These are phyloP conservation scores for Amphipyra berbera DNA, from an alignment of 2,888 invertebrate genomes.

Conservation along the genomic window DNA sequence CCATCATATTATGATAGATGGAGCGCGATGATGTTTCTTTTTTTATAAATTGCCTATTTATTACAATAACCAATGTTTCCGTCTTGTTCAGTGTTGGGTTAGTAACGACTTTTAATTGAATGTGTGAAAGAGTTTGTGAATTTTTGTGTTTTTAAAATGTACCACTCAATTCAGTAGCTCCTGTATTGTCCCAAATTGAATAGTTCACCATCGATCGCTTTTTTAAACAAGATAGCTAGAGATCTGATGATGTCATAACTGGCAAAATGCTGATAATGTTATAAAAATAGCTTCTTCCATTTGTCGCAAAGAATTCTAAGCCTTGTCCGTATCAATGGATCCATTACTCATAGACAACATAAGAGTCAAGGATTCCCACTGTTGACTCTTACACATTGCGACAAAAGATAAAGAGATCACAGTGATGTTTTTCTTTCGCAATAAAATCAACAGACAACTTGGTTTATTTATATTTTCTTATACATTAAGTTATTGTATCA, in stretches of 20 bases:
- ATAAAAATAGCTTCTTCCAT: background rate
- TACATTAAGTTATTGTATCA: conserved; percentile 41
- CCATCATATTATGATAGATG: conserved; percentile 49
- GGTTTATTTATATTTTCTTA: conserved; percentile 25
- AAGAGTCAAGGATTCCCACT: conserved; percentile 32
- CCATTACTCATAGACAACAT: conserved; percentile 38
- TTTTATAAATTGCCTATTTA: conserved; percentile 57
- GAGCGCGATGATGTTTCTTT: conserved; percentile 50
- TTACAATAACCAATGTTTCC: conserved; percentile 41
- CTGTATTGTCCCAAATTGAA: no score
- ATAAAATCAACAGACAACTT: conserved; percentile 40
- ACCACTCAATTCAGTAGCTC: no score
- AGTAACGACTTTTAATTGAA: conserved; percentile 3
- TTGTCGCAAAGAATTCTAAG: conserved; percentile 7
- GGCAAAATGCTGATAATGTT: background rate
- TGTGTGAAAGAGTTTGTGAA: background rate
- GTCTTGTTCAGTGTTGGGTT: conserved; percentile 4
- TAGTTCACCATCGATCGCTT: no score
- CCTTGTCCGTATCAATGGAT: conserved; percentile 21
- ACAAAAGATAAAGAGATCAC: conserved; percentile 50
- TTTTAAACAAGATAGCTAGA: background rate
- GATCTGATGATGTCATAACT: background rate
- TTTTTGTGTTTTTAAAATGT: background rate
- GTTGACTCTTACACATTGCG: conserved; percentile 52
- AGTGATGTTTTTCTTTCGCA: conserved; percentile 44